These are phyloP conservation scores for Heliconius aoede DNA, from an alignment of 2,888 invertebrate genomes.

Conservation along the genomic window DNA sequence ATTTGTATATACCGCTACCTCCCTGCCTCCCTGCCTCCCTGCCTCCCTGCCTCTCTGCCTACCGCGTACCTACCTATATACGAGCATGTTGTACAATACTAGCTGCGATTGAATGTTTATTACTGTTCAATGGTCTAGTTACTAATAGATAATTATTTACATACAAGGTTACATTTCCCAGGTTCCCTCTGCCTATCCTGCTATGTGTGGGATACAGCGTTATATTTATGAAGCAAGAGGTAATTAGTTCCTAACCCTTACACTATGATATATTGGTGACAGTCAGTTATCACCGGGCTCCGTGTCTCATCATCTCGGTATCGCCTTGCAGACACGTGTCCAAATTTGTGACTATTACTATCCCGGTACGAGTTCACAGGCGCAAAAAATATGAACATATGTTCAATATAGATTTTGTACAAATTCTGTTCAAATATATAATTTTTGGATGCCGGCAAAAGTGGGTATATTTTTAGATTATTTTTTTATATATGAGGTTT, in stretches of 20 bases:
- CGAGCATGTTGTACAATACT: not conserved
- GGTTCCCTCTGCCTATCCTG: too few relatives aligned
- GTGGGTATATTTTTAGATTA: too few relatives aligned
- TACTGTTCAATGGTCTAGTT: not conserved
- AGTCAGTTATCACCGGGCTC: constrained; percentile 10
- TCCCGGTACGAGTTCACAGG: not conserved
- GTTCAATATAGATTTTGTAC: not conserved
- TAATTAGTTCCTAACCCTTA: constrained; percentile 10
- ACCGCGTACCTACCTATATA: not conserved
- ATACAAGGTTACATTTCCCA: too few relatives aligned
- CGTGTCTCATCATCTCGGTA: constrained; percentile 1
- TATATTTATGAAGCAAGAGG: not conserved
- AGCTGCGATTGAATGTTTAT: not conserved
- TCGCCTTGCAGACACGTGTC: constrained; percentile 27
- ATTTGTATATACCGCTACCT: not conserved
- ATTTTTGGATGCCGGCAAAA: not conserved
- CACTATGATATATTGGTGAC: constrained; percentile 27
- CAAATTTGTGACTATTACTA: constrained; percentile 30
- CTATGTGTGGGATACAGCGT: not conserved
- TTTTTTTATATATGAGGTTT: too few relatives aligned
- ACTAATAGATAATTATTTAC: not conserved
- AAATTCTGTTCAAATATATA: not conserved
- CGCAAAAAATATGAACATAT: constrained; percentile 18
- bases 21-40: not conserved
- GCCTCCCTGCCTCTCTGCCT: not conserved